These are phyloP conservation scores for Lepidostoma basale DNA, from an alignment of 1,140 invertebrate genomes.

Conservation along the genomic window DNA sequence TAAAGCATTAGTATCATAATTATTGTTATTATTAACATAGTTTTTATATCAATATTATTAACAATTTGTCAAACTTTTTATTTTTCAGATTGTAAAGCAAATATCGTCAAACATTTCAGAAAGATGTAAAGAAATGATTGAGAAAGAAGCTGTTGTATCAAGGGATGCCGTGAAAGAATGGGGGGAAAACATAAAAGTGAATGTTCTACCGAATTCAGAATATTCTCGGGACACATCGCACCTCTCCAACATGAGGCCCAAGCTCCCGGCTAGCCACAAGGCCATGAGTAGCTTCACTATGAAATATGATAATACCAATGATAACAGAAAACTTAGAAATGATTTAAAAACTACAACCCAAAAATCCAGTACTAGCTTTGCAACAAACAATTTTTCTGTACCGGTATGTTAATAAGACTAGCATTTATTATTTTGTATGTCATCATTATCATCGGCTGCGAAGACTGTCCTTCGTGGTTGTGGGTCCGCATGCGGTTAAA, in stretches of 20 bases:
- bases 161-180: slow-evolving; percentile 54
- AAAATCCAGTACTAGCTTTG: too few relatives aligned
- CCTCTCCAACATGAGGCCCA: slow-evolving; percentile 53
- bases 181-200: slow-evolving; percentile 56
- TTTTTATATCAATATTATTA: background rate
- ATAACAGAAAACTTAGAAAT: slow-evolving; percentile 23
- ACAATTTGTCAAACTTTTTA: background rate
- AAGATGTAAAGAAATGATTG: slow-evolving; percentile 56
- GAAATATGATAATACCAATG: slow-evolving; percentile 52
- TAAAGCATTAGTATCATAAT: too few relatives aligned
- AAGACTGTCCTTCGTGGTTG: too few relatives aligned
- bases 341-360: slow-evolving; percentile 8
- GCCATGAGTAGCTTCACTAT: slow-evolving; percentile 58
- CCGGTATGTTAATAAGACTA: too few relatives aligned
- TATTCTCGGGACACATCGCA: slow-evolving; percentile 48
- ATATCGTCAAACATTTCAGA: slow-evolving; percentile 56
- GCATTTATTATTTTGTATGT: too few relatives aligned
- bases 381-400: too few relatives aligned
- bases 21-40: background rate
- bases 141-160: slow-evolving; percentile 51
- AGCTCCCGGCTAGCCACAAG: slow-evolving; percentile 52
- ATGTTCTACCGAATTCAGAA: slow-evolving; percentile 51
- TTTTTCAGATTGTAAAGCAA: slow-evolving; percentile 55
- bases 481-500: too few relatives aligned
- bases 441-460: too few relatives aligned